Evolutionary conservation across 2,113 vertebrate species (phyloP), one percentile per base, ranked within the genome.

Genomic region (Climacteris rufus): DNA sequence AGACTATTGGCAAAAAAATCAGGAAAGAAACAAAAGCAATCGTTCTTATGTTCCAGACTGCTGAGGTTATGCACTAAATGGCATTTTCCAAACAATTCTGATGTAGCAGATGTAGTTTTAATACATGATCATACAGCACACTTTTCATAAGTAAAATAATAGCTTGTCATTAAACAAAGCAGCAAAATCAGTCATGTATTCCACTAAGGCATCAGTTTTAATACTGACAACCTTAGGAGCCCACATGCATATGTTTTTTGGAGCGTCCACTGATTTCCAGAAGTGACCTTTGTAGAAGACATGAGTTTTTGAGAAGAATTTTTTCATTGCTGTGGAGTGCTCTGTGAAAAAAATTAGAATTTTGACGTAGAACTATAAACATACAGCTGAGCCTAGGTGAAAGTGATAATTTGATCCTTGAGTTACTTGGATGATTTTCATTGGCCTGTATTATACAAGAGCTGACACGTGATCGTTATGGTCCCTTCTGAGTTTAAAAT

Each of bases 21-120:
- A 42, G n/a, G 8, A 47, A 30, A 39, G 15, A 75, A 87, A 63
- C 6, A 78, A 91, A 83, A 27, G 7, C 33, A 75, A 33, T 75
- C 0, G 0, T 87, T 87, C 16, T 8, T 2, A 31, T 0, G 4
- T 89, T 84, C 72, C 4, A 83, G 1, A 10, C 25, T 0, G 0
- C 18, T 30, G 59, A 84, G 45, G 21, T 68, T 82, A 42, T 75
- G 28, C 24, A 7, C 50, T 70, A 72, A 89, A 50, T 57, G 44
- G 49, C 13, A 35, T 63, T 89, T 63, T 53, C 44, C 33, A 76
- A 45, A 60, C 39, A 80, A 22, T 49, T 78, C 40, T 82, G 23
- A 44, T 21, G 11, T 40, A 70, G 54, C n/a, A 84, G 50, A 70
- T 84, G 30, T 49, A 60, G 71, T 68, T 82, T 61, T 57, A 93